These are phyloP conservation scores for Oxyura jamaicensis DNA, from an alignment of 2,113 vertebrate genomes.

Conservation along the genomic window DNA sequence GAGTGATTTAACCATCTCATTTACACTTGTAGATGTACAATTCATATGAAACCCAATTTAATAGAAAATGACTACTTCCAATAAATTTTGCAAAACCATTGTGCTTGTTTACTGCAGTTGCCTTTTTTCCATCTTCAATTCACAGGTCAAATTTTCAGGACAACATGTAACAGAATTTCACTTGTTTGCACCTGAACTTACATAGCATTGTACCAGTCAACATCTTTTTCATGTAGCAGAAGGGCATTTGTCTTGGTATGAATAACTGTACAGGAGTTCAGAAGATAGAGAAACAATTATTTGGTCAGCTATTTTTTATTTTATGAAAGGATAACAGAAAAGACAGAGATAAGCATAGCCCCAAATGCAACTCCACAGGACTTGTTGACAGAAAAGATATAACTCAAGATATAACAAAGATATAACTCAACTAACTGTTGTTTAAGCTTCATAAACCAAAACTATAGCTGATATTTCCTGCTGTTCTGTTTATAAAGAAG, in stretches of 20 bases:
- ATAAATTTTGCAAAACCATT: background rate
- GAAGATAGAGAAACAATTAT: background rate
- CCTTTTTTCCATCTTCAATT: background rate
- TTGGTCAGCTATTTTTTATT: background rate
- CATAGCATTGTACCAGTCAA: fast-evolving
- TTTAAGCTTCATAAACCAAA: background rate
- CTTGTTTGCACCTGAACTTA: background rate
- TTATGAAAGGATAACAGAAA: background rate
- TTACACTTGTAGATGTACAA: background rate
- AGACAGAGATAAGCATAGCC: background rate
- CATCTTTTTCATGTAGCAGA: background rate
- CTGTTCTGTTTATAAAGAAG: background rate
- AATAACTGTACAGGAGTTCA: background rate
- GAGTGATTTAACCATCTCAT: slow-evolving; percentile 8
- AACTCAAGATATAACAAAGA: too few species aligned
- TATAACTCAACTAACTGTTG: background rate
- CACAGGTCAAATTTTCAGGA: background rate
- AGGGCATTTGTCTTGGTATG: background rate
- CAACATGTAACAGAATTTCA: background rate
- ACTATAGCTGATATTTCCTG: background rate
- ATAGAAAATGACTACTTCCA: background rate
- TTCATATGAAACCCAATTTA: background rate
- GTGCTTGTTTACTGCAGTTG: background rate
- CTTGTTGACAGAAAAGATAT: background rate
- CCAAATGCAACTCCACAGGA: background rate